phyloP scores from a whole-genome alignment of 1,140 invertebrate genomes.

The Calliopsis andreniformis region DNA sequence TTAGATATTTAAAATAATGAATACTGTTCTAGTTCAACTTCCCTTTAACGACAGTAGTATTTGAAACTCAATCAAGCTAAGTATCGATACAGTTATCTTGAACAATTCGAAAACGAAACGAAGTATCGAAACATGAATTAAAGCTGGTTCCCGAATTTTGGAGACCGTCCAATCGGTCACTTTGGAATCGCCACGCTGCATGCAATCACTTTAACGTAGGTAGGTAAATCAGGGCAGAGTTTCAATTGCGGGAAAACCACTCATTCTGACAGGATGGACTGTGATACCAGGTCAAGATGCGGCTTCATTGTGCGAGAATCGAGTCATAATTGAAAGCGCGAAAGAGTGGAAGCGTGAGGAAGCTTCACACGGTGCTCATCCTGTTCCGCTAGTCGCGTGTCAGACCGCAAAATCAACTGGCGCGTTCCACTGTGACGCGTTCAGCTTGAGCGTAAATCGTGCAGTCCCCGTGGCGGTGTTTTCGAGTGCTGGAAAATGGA shows the following conservation, averaged over 20 bases:
- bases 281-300: background rate
- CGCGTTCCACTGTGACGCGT: constrained; percentile 21
- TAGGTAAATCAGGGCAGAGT: background rate
- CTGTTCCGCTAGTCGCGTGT: constrained; percentile 15
- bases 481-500: constrained; percentile 28
- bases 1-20: too few species aligned
- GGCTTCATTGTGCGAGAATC: background rate
- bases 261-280: background rate
- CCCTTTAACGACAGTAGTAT: too few species aligned
- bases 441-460: constrained; percentile 32
- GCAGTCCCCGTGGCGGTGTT: constrained; percentile 11
- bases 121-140: too few species aligned
- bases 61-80: background rate
- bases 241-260: background rate
- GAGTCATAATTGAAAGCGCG: background rate
- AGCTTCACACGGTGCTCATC: background rate
- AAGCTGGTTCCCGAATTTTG: too few species aligned
- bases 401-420: constrained; percentile 33
- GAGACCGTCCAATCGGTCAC: too few species aligned
- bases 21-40: too few species aligned
- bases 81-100: background rate
- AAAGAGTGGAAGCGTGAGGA: background rate
- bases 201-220: too few species aligned
- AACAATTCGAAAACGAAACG: too few species aligned
- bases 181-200: too few species aligned